phyloP scores from a whole-genome alignment of 2,113 vertebrate genomes.

The Tyto alba region DNA sequence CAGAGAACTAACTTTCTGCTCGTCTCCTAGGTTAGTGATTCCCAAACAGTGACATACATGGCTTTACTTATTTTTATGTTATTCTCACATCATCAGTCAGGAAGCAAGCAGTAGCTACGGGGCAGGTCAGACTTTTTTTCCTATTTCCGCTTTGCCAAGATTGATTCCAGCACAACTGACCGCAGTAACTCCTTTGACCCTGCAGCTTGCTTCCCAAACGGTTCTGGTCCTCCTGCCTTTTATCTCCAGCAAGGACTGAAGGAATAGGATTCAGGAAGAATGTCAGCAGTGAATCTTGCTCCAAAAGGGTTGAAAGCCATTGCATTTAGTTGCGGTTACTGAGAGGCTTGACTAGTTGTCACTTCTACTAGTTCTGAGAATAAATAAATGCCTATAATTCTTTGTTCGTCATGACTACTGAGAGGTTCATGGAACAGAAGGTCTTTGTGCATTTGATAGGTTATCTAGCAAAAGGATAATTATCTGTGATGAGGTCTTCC shows the following conservation, averaged over 20 bases:
- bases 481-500: neutral
- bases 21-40: neutral
- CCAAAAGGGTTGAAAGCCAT: neutral
- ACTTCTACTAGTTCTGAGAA: neutral
- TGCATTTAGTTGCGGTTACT: neutral
- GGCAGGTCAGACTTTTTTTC: neutral
- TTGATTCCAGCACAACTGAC: neutral
- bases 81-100: neutral
- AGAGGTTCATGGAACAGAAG: neutral
- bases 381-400: neutral
- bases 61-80: neutral
- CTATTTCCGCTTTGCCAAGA: neutral
- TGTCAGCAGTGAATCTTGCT: neutral
- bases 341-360: neutral
- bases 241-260: neutral
- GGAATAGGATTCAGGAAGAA: neutral
- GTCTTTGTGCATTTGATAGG: neutral
- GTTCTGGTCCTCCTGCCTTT: neutral
- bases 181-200: neutral
- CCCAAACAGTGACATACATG: neutral
- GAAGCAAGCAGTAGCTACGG: neutral
- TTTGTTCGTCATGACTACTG: neutral
- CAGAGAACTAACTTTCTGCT: neutral
- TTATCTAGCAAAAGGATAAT: neutral
- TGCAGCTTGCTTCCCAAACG: neutral